These are phyloP conservation scores for Lymantria monacha DNA, from an alignment of 2,888 invertebrate genomes.

Conservation along the genomic window DNA sequence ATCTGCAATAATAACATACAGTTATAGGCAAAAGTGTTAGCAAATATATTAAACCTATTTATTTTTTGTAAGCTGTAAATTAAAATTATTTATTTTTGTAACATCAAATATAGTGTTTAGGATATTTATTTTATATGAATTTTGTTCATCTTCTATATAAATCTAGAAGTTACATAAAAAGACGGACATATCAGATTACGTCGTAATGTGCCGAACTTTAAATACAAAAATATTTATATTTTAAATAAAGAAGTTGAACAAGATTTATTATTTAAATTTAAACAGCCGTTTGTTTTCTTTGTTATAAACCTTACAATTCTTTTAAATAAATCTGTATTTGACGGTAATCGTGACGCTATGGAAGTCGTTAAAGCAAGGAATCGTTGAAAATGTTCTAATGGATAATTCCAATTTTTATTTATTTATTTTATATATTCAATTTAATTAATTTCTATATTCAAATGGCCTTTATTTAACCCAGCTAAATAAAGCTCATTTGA, in stretches of 20 bases:
- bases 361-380: no score
- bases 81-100: constrained; percentile 26
- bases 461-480: constrained; percentile 72
- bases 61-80: neutral
- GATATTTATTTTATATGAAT: constrained; percentile 24
- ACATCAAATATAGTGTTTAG: neutral
- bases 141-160: constrained; percentile 51
- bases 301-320: no score
- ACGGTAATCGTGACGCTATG: no score
- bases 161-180: constrained; percentile 34
- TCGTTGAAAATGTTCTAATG: no score
- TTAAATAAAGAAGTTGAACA: constrained; percentile 45
- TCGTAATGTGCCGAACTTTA: constrained; percentile 45
- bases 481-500: constrained; percentile 71
- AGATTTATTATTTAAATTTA: constrained; percentile 31
- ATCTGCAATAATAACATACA: no score
- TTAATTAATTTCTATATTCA: constrained; percentile 30
- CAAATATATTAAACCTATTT: no score
- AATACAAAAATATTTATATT: constrained; percentile 32
- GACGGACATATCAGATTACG: constrained; percentile 46
- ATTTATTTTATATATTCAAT: no score
- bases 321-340: no score
- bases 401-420: no score
- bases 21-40: no score
- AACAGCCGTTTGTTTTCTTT: no score